phyloP scores from a whole-genome alignment of 2,888 invertebrate species.

The Polyommatus iphigenia region DNA sequence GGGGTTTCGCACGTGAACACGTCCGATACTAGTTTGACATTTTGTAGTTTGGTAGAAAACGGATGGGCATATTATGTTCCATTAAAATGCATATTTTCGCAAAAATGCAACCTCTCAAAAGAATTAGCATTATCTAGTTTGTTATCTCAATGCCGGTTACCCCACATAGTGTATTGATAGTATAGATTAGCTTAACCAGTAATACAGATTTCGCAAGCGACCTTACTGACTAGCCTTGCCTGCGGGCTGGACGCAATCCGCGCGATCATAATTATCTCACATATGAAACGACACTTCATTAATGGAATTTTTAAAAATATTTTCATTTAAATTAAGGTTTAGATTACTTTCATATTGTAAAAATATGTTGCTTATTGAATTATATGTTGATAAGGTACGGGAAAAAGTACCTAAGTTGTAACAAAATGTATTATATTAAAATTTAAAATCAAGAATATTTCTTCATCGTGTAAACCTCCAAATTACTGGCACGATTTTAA shows the following conservation, averaged over 20 bases:
- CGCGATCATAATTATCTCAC: conserved; percentile 17
- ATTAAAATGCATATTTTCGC: neutral
- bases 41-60: too few relatives aligned
- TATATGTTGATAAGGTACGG: too few relatives aligned
- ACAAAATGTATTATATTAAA: too few relatives aligned
- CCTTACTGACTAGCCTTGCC: conserved; percentile 27
- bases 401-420: too few relatives aligned
- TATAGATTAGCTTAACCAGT: conserved; percentile 20
- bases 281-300: neutral
- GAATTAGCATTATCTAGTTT: neutral
- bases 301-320: neutral
- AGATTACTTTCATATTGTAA: neutral
- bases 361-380: too few relatives aligned
- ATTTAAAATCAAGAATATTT: too few relatives aligned
- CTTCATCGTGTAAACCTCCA: too few relatives aligned
- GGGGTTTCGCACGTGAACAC: too few relatives aligned
- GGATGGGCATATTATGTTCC: too few relatives aligned
- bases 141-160: conserved; percentile 27
- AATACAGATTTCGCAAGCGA: conserved; percentile 27
- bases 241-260: conserved; percentile 24
- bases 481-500: too few relatives aligned
- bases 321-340: neutral
- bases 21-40: too few relatives aligned
- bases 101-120: neutral
- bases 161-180: conserved; percentile 32